Base-by-base conservation (phyloP, 1,140 invertebrate genomes). In the Elymnias hypermnestra region DNA sequence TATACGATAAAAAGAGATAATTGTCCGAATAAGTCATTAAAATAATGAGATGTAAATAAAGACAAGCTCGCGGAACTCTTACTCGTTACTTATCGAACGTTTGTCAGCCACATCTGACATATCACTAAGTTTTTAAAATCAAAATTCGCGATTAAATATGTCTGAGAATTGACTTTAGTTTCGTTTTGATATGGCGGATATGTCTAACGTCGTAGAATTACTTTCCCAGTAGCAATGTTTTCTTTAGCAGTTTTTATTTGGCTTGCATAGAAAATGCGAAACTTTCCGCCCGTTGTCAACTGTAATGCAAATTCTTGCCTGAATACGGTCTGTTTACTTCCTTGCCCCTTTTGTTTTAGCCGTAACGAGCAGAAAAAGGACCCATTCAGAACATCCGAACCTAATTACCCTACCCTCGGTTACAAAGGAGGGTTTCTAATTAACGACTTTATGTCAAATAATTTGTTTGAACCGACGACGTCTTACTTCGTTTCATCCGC, bases 381-480 rank as follows among this genome's bases (percentile, higher is more conserved):
- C 66, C 77, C 70, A 82, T 84, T 84, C 77, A 82, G 63, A 81
- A 47, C 72, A 77, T 76, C 69, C 76, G 77, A 84, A 82, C 74
- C 81, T 82, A 84, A 84, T 84, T 84, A 84, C 72, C 63, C 65
- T 60, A 69, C 72, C 75, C 72, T 59, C 61, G 57, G 57, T 58
- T 67, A 74, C 68, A 78, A 84, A 81, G 58, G 70, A 74, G 75
- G 77, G 72, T 68, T 84, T 79, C 73, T 84, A 84, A 84, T 84
- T 84, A 84, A 84, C 81, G 74, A 84, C 78, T 82, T 84, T 84
- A 84, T 84, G 81, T 82, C 81, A 84, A 82, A 84, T 84, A 84
- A 84, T 82, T 84, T 82, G 81, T 78, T 84, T 82, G 72, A 84
- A 66, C 51, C 76, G 63, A 40, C 35, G 44, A 73, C 77, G 75